Conservation (phyloP, 37 sponge, comb jelly and placozoan species). For the Aplysina aerophoba region DNA sequence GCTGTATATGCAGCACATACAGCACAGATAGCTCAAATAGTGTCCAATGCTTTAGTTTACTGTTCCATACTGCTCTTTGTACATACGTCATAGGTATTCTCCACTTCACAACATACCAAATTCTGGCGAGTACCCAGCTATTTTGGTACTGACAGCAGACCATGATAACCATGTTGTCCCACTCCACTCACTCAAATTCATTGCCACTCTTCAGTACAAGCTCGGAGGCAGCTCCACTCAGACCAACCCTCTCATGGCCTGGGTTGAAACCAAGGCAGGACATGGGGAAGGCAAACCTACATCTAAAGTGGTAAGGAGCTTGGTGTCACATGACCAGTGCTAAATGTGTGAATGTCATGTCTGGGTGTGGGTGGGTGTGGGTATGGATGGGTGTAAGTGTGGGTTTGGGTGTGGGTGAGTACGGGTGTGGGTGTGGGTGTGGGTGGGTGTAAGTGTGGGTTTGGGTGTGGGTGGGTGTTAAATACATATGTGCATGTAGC, state of each 20-base stretch:
- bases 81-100: constrained; percentile 70
- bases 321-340: no score
- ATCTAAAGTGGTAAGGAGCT: constrained; percentile 77
- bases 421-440: neutral
- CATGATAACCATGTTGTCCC: constrained; percentile 99
- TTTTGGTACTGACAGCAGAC: constrained; percentile 89
- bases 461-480: no score
- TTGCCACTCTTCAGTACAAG: constrained; percentile 72
- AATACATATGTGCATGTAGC: no score
- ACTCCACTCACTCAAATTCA: constrained; percentile 95
- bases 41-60: no score
- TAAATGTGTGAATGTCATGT: neutral
- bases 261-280: constrained; percentile 93
- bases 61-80: no score
- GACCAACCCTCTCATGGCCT: constrained; percentile 93
- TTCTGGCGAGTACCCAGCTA: constrained; percentile 81
- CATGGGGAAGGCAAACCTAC: constrained; percentile 98
- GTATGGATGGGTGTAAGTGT: no score
- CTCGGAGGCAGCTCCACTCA: constrained; percentile 44
- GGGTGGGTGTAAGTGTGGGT: neutral
- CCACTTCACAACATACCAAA: constrained; percentile 86
- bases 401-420: neutral
- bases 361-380: neutral
- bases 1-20: no score
- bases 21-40: no score